Percentiles rank a stretch among this genome's conserved stretches.
These are phyloP conservation scores for Poeciliopsis infans DNA, from an alignment of 2,797 vertebrate genomes.

Conservation along the genomic window DNA sequence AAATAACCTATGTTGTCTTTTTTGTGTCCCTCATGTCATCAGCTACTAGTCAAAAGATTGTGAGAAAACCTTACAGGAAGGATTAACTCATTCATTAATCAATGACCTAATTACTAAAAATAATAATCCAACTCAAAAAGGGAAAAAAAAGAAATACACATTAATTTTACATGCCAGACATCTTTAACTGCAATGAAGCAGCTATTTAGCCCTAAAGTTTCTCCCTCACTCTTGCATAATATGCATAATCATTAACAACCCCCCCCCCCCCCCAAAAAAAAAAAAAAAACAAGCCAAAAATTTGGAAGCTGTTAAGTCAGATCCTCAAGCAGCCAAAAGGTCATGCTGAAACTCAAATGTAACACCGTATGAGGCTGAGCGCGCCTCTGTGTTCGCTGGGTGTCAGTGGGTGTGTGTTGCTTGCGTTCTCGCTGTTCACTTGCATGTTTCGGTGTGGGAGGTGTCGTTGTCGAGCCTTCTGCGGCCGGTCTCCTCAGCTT, in stretches of 20 bases:
- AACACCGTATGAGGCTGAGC: not conserved
- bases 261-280: not conserved
- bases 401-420: slow-evolving; percentile 47
- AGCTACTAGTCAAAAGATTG: not conserved
- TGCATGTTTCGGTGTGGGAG: slow-evolving; percentile 74
- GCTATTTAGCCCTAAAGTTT: not conserved
- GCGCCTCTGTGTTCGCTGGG: slow-evolving; percentile 16
- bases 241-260: not conserved
- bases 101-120: not conserved
- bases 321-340: slow-evolving; percentile 37
- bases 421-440: slow-evolving; percentile 63
- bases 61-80: not conserved
- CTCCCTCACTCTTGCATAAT: slow-evolving; percentile 1
- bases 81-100: not conserved
- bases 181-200: not conserved
- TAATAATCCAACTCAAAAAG: not conserved
- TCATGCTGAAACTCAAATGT: slow-evolving; percentile 12
- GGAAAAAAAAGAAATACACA: not conserved
- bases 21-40: not conserved
- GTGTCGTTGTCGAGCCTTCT: slow-evolving; percentile 75
- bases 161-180: not conserved
- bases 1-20: not conserved
- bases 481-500: slow-evolving; percentile 67
- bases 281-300: not conserved
- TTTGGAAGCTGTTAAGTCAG: slow-evolving; percentile 9